Evolutionary conservation across 1,140 invertebrate genomes (phyloP), one percentile per base, ranked within the genome.

Genomic region (Drosophila trapezifrons): DNA sequence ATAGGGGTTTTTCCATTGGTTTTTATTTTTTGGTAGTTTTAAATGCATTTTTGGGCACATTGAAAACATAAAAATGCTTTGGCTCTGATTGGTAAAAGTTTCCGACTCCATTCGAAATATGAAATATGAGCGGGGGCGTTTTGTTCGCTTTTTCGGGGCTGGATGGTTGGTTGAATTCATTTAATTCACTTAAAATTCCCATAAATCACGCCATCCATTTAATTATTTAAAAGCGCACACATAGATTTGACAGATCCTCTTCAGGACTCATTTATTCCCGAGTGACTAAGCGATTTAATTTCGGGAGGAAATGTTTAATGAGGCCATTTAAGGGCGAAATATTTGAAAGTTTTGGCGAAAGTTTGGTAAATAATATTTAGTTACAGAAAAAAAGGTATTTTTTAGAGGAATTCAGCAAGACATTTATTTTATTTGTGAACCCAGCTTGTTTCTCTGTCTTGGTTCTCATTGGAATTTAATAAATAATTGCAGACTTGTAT

Each of bases 41-140:
- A 84, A 83, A 84, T 83, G 80, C 80, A 80, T 84, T 79, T 76
- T 78, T 73, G 80, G 76, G 60, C 80, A 72, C 71, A 80, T 75
- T 70, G 51, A 65, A 78, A 82, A 74, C 58, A 81, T 40, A 80
- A 75, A 83, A 78, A 66, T 75, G 46, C 55, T 71, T 77, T 74
- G 43, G 40, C 46, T 66, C 57, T 83, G 70, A 75, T 83, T 78
- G 71, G 45, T 66, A 83, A 82, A 58, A 62, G 49, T 77, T 67
- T 40, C 43, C 46, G 65, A 63, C 47, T 74, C 74, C 60, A 75
- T 75, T 74, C 52, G 57, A 78, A 82, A 51, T 80, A 47, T 76
- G 69, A 81, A 80, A 67, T 66, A 46, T 62, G 58, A 54, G 32
- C 1, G 51, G 18, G 13, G n/a, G n/a, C n/a, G n/a, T n/a, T n/a